Percentiles rank a stretch among this genome's conserved stretches.
These are phyloP conservation scores for Hemichromis elongatus DNA, from an alignment of 2,113 vertebrate species.

Conservation along the genomic window DNA sequence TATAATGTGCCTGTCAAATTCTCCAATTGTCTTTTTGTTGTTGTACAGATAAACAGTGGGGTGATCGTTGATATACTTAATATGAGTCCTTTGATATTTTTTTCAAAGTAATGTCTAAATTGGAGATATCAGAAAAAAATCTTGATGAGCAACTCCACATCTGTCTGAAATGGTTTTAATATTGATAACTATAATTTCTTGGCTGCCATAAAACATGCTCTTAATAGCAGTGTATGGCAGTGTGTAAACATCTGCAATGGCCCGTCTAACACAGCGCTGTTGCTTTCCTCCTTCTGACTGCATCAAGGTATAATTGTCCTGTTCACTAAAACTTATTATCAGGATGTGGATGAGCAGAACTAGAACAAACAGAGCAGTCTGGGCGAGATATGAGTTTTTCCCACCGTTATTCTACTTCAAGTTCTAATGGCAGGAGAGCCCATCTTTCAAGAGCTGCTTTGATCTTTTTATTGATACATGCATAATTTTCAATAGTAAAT, in stretches of 20 bases:
- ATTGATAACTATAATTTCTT: not conserved
- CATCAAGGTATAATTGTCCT: not conserved
- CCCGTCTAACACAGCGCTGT: not conserved
- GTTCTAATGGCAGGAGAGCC: not conserved
- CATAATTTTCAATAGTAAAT: not conserved
- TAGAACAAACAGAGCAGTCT: not conserved
- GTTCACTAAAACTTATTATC: not conserved
- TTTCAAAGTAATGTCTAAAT: not conserved
- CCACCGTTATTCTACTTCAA: not conserved
- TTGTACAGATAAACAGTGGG: too few relatives aligned
- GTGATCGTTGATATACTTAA: not conserved
- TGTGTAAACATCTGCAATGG: not conserved
- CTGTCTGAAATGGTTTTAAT: not conserved
- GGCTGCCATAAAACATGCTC: not conserved
- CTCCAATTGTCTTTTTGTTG: too few relatives aligned
- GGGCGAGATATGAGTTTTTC: not conserved
- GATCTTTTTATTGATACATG: not conserved
- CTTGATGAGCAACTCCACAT: not conserved
- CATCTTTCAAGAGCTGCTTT: not conserved
- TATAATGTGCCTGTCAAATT: too few relatives aligned
- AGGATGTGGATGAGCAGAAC: not conserved
- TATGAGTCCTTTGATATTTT: not conserved
- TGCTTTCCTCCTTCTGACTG: not conserved
- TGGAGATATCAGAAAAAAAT: not conserved
- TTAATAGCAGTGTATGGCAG: not conserved